Conservation (phyloP, 1,140 invertebrate species). For the Drosophila tristis region DNA sequence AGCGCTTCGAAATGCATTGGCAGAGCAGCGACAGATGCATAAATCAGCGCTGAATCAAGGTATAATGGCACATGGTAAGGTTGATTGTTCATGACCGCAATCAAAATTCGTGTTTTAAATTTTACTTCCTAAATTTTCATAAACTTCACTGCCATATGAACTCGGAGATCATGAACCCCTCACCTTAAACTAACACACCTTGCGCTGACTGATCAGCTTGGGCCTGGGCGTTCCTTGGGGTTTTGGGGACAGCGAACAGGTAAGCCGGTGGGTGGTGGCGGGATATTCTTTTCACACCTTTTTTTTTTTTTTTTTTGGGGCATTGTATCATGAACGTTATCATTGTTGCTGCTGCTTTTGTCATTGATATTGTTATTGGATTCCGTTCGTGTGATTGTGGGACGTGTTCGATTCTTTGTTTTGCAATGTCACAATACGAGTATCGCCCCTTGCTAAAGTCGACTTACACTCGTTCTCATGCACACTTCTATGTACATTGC, state of each 20-base stretch:
- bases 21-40: too few relatives aligned
- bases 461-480: slow-evolving; percentile 35
- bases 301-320: slow-evolving; percentile 6
- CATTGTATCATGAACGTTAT: slow-evolving; percentile 44
- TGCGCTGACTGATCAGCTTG: slow-evolving; percentile 8
- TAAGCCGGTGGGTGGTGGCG: neutral
- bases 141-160: too few relatives aligned
- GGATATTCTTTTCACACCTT: slow-evolving; percentile 42
- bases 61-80: too few relatives aligned
- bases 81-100: too few relatives aligned
- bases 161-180: too few relatives aligned
- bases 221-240: neutral
- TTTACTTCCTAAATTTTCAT: too few relatives aligned
- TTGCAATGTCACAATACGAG: slow-evolving; percentile 38
- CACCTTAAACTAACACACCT: neutral
- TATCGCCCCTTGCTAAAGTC: slow-evolving; percentile 23
- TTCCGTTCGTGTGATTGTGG: neutral
- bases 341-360: slow-evolving; percentile 51
- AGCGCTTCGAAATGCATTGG: too few relatives aligned
- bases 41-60: too few relatives aligned
- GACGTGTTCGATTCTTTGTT: slow-evolving; percentile 46
- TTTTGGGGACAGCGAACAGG: too few relatives aligned
- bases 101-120: too few relatives aligned
- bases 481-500: neutral
- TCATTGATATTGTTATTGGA: slow-evolving; percentile 40